Evolutionary conservation across 2,797 vertebrate genomes (phyloP), one percentile per base, ranked within the genome.

Genomic region (Nannoperca australis): DNA sequence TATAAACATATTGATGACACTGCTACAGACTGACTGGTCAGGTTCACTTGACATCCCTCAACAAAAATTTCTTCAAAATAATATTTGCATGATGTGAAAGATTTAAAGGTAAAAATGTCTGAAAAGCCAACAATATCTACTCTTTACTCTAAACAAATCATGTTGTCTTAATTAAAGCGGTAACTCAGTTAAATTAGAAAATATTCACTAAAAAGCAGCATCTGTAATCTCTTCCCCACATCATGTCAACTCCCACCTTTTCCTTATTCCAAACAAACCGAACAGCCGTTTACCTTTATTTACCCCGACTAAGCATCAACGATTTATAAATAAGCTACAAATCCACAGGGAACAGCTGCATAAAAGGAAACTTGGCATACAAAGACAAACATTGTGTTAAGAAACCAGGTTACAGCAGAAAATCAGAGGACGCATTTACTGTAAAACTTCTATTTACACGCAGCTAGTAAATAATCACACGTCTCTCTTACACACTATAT

Each of bases 271-370:
- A 74, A 49, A 72, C 38, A 77, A 60, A 58, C 53, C 45, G 32
- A 55, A 60, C 54, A 49, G 59, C n/a, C 38, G 18, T 40, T 42
- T 20, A 65, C 32, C 24, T 32, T 50, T 55, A 56, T 64, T 81
- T 70, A 76, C 34, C 34, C 7, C 1, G 1, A 47, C 56, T 45
- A 49, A 73, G 38, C 50, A 75, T 18, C 38, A 53, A 53, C 62
- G 47, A 32, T 59, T 42, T 67, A 61, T 38, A 73, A 55, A n/a
- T 42, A 38, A 72, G 18, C 11, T 53, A 34, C 45, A 85, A 80
- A 80, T n/a, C 51, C 14, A 61, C 7, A 53, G 40, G n/a, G 50
- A 77, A 38, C 34, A 61, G 53, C 65, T 73, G 76, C 45, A 76
- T 34, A 56, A 68, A 47, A 64, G 53, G 44, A 79, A 64, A 75